Evolutionary conservation across 2,888 invertebrate genomes (phyloP).

Genomic region (Dendrolimus pini): DNA sequence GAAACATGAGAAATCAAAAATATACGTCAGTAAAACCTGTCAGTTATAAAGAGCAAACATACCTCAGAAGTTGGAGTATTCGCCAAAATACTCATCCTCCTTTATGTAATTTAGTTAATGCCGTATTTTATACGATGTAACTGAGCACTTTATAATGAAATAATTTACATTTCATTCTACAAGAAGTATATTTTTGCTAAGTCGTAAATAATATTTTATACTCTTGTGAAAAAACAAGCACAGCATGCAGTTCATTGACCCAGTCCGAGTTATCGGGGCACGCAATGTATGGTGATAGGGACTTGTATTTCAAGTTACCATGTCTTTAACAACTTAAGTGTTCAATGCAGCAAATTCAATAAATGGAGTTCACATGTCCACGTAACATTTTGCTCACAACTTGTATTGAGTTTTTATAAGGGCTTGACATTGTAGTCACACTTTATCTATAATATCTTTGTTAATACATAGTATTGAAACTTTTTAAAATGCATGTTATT

Average conservation of each 20-base stretch:
- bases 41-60: too few relatives aligned
- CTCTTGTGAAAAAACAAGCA: not conserved
- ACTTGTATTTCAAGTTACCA: not conserved
- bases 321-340: not conserved
- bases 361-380: not conserved
- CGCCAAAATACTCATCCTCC: too few relatives aligned
- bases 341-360: not conserved
- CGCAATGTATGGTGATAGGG: not conserved
- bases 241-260: not conserved
- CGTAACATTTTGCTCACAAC: too few relatives aligned
- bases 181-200: not conserved
- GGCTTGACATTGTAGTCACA: too few relatives aligned
- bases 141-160: not conserved
- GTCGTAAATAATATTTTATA: not conserved
- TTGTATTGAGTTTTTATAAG: too few relatives aligned
- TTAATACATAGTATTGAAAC: too few relatives aligned
- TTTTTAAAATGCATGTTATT: too few relatives aligned
- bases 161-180: not conserved
- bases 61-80: too few relatives aligned
- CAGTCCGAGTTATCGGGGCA: not conserved
- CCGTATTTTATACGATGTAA: not conserved
- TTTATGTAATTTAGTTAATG: too few relatives aligned
- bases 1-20: too few relatives aligned
- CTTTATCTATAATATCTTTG: too few relatives aligned
- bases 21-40: too few relatives aligned